Evolutionary conservation across 2,113 vertebrate genomes (phyloP), one percentile per base, ranked within the genome.

Genomic region (Eubucco bourcierii): DNA sequence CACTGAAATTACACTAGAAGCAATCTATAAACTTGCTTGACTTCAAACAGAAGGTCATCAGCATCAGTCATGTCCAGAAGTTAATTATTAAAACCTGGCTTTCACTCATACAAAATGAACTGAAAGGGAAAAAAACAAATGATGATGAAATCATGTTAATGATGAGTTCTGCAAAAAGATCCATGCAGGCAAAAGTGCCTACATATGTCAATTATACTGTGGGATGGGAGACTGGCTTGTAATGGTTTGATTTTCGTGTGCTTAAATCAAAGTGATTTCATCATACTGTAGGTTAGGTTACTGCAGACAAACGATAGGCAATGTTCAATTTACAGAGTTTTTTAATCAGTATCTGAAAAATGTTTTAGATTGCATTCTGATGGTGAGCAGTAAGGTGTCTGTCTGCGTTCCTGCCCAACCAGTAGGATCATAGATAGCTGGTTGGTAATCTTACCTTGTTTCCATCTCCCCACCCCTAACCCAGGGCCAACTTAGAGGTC

Each of bases 21-120:
- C 50, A 66, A 82, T 84, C 50, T 61, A 13, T 89, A 70, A 77
- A n/a, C 50, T 84, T 72, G 20, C 18, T 65, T 92, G 78, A n/a
- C 50, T 81, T 92, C 12, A 79, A 72, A 84, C 79, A 34, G 68
- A 79, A 84, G 75, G 87, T 87, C 75, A 55, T 92, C 87, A 87
- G 29, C 84, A 81, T 92, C 71, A 66, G 63, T 81, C 61, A 73
- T 72, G 63, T 72, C 87, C 66, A 60, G 68, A 90, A 89, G 71
- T 79, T 78, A 90, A 77, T 88, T 79, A 90, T 68, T 81, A 79
- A 50, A 83, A 82, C 34, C 67, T 95, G 80, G 24, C 46, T 92
- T 87, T 84, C 19, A 47, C n/a, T 87, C 4, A 9, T 61, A 16
- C 19, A 53, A 81, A 95, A 87, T 79, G 17, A 90, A 71, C 37